These are phyloP conservation scores for Tetrapedia diversipes DNA, from an alignment of 2,888 invertebrate genomes.

Conservation along the genomic window DNA sequence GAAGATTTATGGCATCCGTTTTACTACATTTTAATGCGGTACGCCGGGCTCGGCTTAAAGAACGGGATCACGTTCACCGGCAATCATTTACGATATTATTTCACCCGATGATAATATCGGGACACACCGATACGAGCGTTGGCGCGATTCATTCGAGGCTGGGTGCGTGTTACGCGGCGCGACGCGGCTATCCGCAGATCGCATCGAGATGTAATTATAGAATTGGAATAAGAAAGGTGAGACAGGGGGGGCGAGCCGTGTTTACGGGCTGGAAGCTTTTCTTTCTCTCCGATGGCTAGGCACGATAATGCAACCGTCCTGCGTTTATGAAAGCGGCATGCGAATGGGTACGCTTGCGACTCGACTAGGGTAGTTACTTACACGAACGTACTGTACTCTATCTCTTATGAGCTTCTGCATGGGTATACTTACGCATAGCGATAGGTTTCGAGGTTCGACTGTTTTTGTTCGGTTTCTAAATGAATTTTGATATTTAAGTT, in stretches of 20 bases:
- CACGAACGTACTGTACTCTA: too few species aligned
- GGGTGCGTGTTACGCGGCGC: conserved; percentile 15
- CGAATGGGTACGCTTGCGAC: not conserved
- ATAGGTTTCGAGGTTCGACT: too few species aligned
- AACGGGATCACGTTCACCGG: conserved; percentile 65
- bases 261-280: conserved; percentile 11
- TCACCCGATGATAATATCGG: conserved; percentile 58
- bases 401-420: too few species aligned
- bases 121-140: conserved; percentile 9
- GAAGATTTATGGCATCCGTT: conserved; percentile 66
- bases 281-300: not conserved
- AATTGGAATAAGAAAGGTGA: conserved; percentile 25
- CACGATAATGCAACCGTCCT: not conserved
- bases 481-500: too few species aligned
- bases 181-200: conserved; percentile 1
- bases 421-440: too few species aligned
- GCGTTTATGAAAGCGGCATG: not conserved
- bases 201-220: conserved; percentile 28
- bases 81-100: conserved; percentile 63
- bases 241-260: not conserved
- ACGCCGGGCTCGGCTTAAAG: conserved; percentile 59
- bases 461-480: too few species aligned
- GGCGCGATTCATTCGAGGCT: conserved; percentile 26
- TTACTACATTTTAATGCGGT: conserved; percentile 64
- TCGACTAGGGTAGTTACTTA: not conserved